phyloP scores from a whole-genome alignment of 53 echinoderm and acorn worm genomes.

The Henricia sp. region DNA sequence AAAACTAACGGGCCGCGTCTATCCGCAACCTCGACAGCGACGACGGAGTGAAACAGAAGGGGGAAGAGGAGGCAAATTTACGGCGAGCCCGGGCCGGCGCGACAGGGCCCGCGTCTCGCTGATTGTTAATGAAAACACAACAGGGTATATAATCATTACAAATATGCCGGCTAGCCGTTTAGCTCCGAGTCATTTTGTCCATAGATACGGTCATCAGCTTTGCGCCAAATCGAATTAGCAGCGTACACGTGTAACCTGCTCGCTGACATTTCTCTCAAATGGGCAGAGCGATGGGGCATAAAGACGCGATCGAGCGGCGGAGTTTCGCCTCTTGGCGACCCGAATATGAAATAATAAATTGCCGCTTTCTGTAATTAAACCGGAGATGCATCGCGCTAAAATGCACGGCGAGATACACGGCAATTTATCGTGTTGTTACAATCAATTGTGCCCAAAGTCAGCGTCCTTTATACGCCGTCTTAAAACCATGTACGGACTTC shows the following conservation, averaged over 20 bases:
- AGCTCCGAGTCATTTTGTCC: slow-evolving; percentile 56
- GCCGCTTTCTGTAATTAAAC: not conserved
- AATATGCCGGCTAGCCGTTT: slow-evolving; percentile 36
- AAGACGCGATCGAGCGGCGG: not conserved
- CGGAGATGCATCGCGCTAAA: slow-evolving; percentile 7
- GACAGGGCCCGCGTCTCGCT: not conserved
- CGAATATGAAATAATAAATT: slow-evolving; percentile 25
- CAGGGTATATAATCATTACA: slow-evolving; percentile 54
- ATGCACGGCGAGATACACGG: no score
- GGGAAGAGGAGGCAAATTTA: not conserved
- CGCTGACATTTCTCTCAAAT: slow-evolving; percentile 39
- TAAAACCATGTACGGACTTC: no score
- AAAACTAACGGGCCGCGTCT: slow-evolving; percentile 3
- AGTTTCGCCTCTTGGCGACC: not conserved
- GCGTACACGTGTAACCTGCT: slow-evolving; percentile 56
- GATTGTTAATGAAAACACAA: slow-evolving; percentile 41
- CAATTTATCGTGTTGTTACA: no score
- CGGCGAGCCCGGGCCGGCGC: not conserved
- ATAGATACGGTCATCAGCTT: slow-evolving; percentile 51
- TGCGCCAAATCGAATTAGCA: slow-evolving; percentile 39
- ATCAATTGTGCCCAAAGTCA: no score
- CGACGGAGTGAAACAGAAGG: not conserved
- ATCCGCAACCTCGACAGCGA: no score
- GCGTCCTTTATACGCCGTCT: no score
- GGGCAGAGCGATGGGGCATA: slow-evolving; percentile 9